Evolutionary conservation across 2,888 invertebrate genomes (phyloP), one percentile per base, ranked within the genome.

Genomic region (Micoletzkya japonica): DNA sequence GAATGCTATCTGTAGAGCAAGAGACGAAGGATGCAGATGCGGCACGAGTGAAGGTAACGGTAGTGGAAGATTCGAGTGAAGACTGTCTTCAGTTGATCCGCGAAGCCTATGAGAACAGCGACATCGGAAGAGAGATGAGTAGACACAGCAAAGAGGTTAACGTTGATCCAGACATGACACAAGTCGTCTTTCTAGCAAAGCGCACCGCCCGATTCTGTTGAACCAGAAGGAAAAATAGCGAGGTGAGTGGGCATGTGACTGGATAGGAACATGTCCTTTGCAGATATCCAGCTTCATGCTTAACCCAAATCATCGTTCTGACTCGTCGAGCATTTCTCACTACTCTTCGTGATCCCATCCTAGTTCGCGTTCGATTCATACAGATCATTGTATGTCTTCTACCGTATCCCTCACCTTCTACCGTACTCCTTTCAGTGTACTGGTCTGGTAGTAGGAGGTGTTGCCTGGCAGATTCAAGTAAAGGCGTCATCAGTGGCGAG

Each of bases 311-410:
- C 86, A 87, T 90, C 0, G 93, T 93, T 0, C 91, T 96, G 0
- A 87, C 95, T 10, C 93, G 94, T 93, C 89, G 96, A 61, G 93
- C 94, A 17, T 93, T 93, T 91, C 88, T 94, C 39, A 92, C 92
- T 52, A 91, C 92, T 50, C 90, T 93, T 66, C 92, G 95, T 85
- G 95, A 96, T 84, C 95, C 95, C 0, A 90, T 93, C 86, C 89
- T 96, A 32, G 91, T 95, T 73, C 91, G 91, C 90, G 93, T 95
- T 75, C 90, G 94, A 76, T 87, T 94, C 75, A 86, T 93, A 86
- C 90, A 94, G 84, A 92, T 94, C 86, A 89, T 94, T 60, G 93
- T 93, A n/a, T 93, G 73, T 49, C n/a, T 63, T 26, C 20, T 36
- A 54, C 39, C 36, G 36, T 54, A 49, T 57, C 14, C 49, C 26